Conservation (phyloP, 2,797 vertebrate species). For the Alca torda region DNA sequence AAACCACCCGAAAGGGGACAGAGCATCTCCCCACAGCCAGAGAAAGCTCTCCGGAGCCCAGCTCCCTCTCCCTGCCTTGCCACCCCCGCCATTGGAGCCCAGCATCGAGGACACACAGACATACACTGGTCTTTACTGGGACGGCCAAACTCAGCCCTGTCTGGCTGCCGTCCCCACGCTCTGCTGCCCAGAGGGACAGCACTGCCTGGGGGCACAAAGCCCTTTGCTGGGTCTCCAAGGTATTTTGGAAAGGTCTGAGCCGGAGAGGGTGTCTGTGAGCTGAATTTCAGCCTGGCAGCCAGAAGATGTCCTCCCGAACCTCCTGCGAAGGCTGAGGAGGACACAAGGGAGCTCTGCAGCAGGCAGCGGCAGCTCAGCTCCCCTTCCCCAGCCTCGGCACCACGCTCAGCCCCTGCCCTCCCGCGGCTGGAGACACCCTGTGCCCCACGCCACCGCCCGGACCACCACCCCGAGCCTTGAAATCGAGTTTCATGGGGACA, state of each 20-base stretch:
- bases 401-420: neutral
- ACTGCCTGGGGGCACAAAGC: accelerated
- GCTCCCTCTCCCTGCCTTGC: neutral
- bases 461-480: neutral
- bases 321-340: neutral
- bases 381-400: neutral
- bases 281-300: neutral
- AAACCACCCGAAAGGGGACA: neutral
- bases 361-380: neutral
- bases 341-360: neutral
- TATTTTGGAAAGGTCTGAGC: neutral
- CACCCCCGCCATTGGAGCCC: neutral
- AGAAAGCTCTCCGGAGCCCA: neutral
- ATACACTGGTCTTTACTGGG: neutral
- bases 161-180: neutral
- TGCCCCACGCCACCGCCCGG: neutral
- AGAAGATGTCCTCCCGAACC: neutral
- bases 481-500: neutral
- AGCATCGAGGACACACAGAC: accelerated
- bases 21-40: neutral
- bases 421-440: neutral
- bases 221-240: neutral
- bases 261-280: neutral
- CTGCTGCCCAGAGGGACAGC: neutral
- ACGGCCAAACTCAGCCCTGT: neutral